These are phyloP conservation scores for Hydrolagus affinis DNA, from an alignment of 2,113 vertebrate genomes.

Conservation along the genomic window DNA sequence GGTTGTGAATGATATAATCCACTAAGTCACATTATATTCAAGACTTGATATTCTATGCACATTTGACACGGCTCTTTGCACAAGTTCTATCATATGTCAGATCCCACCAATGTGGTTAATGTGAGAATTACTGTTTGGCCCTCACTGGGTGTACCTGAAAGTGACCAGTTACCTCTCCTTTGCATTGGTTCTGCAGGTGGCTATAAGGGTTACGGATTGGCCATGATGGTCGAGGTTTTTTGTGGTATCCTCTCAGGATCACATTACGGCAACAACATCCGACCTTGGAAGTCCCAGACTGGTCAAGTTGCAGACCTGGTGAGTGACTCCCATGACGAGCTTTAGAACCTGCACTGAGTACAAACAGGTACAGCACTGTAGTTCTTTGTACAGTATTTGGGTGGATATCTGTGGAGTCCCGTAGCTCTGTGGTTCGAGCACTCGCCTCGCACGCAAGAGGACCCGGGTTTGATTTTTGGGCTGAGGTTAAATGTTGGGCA, in stretches of 20 bases:
- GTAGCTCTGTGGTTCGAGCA: too few species aligned
- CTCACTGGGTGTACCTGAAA: background rate
- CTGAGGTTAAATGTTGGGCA: too few species aligned
- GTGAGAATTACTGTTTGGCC: too few species aligned
- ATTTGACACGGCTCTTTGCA: too few species aligned
- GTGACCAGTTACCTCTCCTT: background rate
- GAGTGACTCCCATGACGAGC: background rate
- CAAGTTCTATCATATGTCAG: too few species aligned
- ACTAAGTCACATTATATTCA: too few species aligned
- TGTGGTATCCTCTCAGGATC: slow-evolving; percentile 59
- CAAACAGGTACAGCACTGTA: background rate
- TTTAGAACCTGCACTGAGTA: background rate
- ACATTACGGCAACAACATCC: slow-evolving; percentile 53
- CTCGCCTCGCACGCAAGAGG: too few species aligned
- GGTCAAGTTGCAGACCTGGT: slow-evolving; percentile 57
- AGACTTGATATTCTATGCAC: too few species aligned
- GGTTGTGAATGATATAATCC: too few species aligned
- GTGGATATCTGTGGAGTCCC: background rate
- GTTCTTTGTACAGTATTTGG: slow-evolving; percentile 26
- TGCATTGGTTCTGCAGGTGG: slow-evolving; percentile 46
- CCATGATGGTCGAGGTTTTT: slow-evolving; percentile 63
- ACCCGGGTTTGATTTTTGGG: too few species aligned
- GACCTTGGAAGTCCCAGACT: slow-evolving; percentile 55
- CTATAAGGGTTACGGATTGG: slow-evolving; percentile 61
- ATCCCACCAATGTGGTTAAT: too few species aligned